These are phyloP conservation scores for Prostheceraeus crozeri DNA, from an alignment of 2,888 invertebrate genomes.

Conservation along the genomic window DNA sequence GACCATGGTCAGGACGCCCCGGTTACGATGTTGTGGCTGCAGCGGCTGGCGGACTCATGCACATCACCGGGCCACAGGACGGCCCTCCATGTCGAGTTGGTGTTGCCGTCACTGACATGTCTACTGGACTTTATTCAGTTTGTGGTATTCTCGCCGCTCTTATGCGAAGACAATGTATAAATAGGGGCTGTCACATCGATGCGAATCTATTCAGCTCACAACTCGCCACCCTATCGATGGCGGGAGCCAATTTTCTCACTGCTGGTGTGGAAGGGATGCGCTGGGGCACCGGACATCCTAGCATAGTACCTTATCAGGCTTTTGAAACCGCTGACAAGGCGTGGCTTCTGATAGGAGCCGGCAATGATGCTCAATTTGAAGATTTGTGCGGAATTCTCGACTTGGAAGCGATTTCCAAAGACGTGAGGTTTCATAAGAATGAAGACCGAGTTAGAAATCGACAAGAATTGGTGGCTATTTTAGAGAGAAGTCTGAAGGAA, in stretches of 20 bases:
- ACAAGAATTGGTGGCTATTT: slow-evolving; percentile 61
- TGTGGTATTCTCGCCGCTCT: slow-evolving; percentile 87
- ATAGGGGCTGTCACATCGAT: slow-evolving; percentile 78
- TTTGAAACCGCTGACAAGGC: slow-evolving; percentile 72
- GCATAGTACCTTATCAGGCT: slow-evolving; percentile 71
- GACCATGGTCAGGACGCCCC: slow-evolving; percentile 76
- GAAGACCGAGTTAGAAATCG: slow-evolving; percentile 70
- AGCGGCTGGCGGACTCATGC: slow-evolving; percentile 78
- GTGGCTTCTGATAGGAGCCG: slow-evolving; percentile 72
- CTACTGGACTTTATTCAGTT: slow-evolving; percentile 86
- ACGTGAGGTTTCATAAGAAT: slow-evolving; percentile 68
- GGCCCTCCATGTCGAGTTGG: slow-evolving; percentile 83
- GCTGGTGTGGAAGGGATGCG: slow-evolving; percentile 68
- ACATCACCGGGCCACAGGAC: slow-evolving; percentile 73
- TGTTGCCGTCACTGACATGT: slow-evolving; percentile 81
- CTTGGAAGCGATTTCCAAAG: slow-evolving; percentile 62
- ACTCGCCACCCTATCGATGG: slow-evolving; percentile 50
- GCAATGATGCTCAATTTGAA: slow-evolving; percentile 64
- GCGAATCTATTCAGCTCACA: slow-evolving; percentile 87
- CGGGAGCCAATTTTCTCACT: slow-evolving; percentile 32
- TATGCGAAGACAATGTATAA: slow-evolving; percentile 62
- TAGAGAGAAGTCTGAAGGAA: no score
- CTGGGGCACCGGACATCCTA: slow-evolving; percentile 87
- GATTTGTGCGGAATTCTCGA: slow-evolving; percentile 59
- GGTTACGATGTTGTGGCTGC: slow-evolving; percentile 93